Conservation (phyloP, 2,888 invertebrate genomes). For the Tuberolachnus salignus region DNA sequence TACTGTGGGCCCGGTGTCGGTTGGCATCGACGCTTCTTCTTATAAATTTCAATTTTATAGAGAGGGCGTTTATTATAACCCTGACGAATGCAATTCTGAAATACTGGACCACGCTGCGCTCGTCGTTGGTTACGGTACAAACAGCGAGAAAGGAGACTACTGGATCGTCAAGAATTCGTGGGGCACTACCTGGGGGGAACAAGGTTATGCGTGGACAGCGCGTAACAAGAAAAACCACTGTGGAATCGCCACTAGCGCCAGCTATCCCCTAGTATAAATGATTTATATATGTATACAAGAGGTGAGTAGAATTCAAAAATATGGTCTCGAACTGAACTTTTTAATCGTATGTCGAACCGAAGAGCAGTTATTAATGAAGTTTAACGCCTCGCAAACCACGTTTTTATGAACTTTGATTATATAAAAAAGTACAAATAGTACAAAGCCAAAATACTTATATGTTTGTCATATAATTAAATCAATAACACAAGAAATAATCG, state of each 20-base stretch:
- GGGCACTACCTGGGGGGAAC: constrained; percentile 74
- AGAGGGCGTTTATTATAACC: constrained; percentile 64
- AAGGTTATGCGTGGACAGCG: constrained; percentile 87
- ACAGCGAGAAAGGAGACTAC: constrained; percentile 70
- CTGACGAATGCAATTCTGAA: constrained; percentile 65
- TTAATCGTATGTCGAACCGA: no score
- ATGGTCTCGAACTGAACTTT: no score
- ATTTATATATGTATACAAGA: no score
- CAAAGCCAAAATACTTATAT: no score
- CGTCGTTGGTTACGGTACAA: constrained; percentile 76
- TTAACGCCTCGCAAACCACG: no score
- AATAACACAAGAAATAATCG: no score
- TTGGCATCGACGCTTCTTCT: constrained; percentile 77
- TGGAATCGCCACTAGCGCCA: constrained; percentile 72
- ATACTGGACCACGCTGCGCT: constrained; percentile 67
- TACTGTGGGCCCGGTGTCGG: no score
- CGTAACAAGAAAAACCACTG: constrained; percentile 84
- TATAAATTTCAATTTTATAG: constrained; percentile 85
- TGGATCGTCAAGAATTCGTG: constrained; percentile 78
- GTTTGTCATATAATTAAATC: no score
- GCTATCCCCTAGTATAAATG: constrained; percentile 62
- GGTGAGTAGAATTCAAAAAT: no score
- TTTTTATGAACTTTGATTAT: no score
- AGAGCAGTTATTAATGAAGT: no score
- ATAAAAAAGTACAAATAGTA: no score